A percentile compares a stretch with the other conserved stretches of the same genome.
phyloP scores from a whole-genome alignment of 2,888 invertebrate species.

The Cantharis flavilabris region DNA sequence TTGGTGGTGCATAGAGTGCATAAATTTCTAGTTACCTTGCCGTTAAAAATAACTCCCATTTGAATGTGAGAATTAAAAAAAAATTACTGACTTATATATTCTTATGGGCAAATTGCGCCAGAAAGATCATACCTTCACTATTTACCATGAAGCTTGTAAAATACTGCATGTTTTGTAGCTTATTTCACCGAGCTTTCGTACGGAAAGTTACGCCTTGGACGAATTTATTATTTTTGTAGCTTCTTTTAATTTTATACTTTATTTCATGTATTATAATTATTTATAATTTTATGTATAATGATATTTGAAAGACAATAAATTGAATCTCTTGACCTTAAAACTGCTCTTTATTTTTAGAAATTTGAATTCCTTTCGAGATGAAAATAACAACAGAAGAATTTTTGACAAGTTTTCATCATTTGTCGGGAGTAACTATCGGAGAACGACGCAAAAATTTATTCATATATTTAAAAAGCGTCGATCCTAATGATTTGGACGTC shows the following conservation, averaged over 20 bases:
- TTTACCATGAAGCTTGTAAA: too few relatives aligned
- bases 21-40: too few relatives aligned
- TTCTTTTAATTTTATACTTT: not conserved
- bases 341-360: not conserved
- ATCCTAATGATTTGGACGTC: not conserved
- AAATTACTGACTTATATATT: too few relatives aligned
- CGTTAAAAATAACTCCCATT: too few relatives aligned
- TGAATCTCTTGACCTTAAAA: not conserved
- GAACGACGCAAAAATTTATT: constrained; percentile 16
- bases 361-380: not conserved
- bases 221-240: not conserved
- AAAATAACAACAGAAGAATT: constrained; percentile 8
- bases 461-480: not conserved
- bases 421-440: constrained; percentile 12
- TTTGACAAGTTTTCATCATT: constrained; percentile 5
- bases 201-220: too few relatives aligned
- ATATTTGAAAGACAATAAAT: not conserved
- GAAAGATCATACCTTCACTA: too few relatives aligned
- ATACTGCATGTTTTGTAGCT: too few relatives aligned
- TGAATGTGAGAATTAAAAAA: too few relatives aligned
- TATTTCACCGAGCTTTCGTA: too few relatives aligned
- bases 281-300: not conserved
- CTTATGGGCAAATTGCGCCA: too few relatives aligned
- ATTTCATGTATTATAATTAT: not conserved
- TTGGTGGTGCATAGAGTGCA: too few relatives aligned